Evolutionary conservation across 2,113 vertebrate genomes (phyloP).

Genomic region (Ceyx margarethae): DNA sequence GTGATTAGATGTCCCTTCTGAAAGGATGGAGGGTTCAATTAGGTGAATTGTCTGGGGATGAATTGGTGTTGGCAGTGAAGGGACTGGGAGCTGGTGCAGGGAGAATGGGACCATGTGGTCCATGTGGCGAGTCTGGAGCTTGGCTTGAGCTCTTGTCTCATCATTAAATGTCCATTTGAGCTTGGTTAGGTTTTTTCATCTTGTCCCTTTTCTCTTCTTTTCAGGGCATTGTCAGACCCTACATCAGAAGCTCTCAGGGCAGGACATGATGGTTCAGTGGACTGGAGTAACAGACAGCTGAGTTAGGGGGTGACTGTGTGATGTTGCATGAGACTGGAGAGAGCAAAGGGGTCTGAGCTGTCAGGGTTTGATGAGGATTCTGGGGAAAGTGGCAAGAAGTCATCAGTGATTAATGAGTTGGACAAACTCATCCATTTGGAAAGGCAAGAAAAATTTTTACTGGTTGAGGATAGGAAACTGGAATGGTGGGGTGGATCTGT

Average conservation of each 20-base stretch:
- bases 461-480: background rate
- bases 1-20: background rate
- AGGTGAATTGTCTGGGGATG: background rate
- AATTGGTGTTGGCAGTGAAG: background rate
- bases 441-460: background rate
- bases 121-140: background rate
- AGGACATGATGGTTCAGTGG: background rate
- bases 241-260: fast-evolving
- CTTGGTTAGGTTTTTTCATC: background rate
- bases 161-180: background rate
- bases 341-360: background rate
- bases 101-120: background rate
- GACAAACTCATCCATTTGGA: background rate
- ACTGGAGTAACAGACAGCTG: background rate
- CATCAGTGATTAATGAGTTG: background rate
- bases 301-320: background rate
- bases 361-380: background rate
- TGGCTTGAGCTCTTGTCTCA: background rate
- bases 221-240: background rate
- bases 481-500: background rate
- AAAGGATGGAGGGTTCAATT: background rate
- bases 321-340: background rate
- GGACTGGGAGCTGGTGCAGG: background rate
- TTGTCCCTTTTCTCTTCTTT: background rate
- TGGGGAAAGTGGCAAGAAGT: background rate